Conservation (phyloP, 2,888 invertebrate species). For the Volucella inflata region DNA sequence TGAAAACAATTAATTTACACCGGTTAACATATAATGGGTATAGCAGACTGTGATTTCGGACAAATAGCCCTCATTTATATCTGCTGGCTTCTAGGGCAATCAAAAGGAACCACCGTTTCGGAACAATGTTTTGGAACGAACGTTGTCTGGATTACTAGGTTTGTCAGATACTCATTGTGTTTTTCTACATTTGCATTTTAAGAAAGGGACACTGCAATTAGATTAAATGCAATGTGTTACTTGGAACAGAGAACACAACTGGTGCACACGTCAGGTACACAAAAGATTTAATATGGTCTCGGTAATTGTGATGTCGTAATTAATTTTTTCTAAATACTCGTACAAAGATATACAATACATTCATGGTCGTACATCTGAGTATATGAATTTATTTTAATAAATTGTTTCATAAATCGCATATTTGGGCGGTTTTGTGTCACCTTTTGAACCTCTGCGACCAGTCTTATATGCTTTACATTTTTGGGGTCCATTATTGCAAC, state of each 20-base stretch:
- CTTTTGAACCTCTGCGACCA: no score
- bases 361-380: no score
- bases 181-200: conserved; percentile 32
- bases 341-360: no score
- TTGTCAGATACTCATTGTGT: conserved; percentile 12
- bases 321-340: no score
- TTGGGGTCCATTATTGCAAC: no score
- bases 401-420: no score
- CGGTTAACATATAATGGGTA: conserved; percentile 63
- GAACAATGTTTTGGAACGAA: conserved; percentile 17
- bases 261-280: background rate
- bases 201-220: conserved; percentile 5
- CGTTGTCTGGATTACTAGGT: conserved; percentile 12
- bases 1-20: conserved; percentile 70
- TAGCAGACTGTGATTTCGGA: conserved; percentile 64
- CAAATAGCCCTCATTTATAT: conserved; percentile 63
- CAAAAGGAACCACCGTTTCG: conserved; percentile 29
- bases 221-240: background rate
- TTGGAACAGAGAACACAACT: background rate
- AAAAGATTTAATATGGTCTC: no score
- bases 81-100: conserved; percentile 20
- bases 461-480: no score
- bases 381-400: no score
- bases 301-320: no score
- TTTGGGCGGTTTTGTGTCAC: no score